Conservation (phyloP, 2,888 invertebrate genomes). For the Drosophila melanosoma region DNA sequence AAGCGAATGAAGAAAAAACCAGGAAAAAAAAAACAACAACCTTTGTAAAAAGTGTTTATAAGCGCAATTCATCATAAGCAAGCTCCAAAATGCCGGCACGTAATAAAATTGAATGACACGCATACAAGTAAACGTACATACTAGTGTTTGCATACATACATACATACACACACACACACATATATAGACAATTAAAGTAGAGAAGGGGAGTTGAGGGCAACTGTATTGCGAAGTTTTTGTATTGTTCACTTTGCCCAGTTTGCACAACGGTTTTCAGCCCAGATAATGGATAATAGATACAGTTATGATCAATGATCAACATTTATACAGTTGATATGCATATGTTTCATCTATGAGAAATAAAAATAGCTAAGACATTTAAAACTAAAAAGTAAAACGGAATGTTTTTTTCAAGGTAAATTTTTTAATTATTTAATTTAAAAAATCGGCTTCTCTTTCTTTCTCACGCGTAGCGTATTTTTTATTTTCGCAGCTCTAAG, state of each 20-base stretch:
- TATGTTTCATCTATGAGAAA: not conserved
- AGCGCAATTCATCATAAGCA: conserved; percentile 53
- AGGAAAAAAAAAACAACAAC: conserved; percentile 5
- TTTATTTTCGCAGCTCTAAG: conserved; percentile 63
- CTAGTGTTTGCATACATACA: not conserved
- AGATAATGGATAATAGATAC: not conserved
- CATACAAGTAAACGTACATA: conserved; percentile 1
- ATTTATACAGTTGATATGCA: not conserved
- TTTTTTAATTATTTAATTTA: too few relatives aligned
- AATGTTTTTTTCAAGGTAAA: not conserved
- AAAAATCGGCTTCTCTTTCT: too few relatives aligned
- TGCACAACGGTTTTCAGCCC: conserved; percentile 43
- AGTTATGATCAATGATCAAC: conserved; percentile 1
- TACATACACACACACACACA: not conserved
- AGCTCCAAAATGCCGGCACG: conserved; percentile 49
- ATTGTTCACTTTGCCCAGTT: conserved; percentile 50
- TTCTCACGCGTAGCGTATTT: not conserved
- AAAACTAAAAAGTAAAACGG: not conserved
- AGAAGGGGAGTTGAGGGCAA: conserved; percentile 6
- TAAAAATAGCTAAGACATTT: not conserved
- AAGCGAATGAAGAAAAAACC: conserved; percentile 19
- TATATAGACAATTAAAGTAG: not conserved
- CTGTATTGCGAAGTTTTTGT: conserved; percentile 34
- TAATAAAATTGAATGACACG: conserved; percentile 24
- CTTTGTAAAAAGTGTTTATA: conserved; percentile 30